A percentile compares a stretch with the other conserved stretches of the same genome.
Conservation (phyloP, 2,888 invertebrate species). For the Drosophila tripunctata region DNA sequence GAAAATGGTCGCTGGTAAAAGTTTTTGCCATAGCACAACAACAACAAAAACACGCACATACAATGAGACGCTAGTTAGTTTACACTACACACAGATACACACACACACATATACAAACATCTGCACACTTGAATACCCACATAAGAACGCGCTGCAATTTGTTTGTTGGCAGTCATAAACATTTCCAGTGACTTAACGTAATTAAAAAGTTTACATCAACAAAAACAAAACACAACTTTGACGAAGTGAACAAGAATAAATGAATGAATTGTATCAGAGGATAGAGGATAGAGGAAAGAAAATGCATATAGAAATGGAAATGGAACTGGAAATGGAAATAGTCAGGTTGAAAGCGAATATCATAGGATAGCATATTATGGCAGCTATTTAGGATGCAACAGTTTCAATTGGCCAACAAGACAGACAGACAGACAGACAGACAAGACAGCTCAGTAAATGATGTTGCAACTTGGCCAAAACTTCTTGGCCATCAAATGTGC, state of each 20-base stretch:
- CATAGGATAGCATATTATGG: neutral
- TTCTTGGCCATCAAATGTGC: neutral
- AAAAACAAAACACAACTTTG: constrained; percentile 30
- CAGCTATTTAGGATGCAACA: constrained; percentile 45
- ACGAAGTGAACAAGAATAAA: constrained; percentile 6
- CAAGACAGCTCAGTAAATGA: neutral
- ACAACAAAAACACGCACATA: neutral
- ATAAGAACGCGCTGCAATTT: constrained; percentile 35
- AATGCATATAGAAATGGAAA: no score
- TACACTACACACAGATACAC: constrained; percentile 3
- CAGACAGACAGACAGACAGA: neutral
- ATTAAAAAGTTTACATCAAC: constrained; percentile 66
- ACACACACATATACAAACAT: neutral
- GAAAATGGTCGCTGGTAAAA: constrained; percentile 36
- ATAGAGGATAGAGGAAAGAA: no score
- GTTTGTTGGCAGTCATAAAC: constrained; percentile 47
- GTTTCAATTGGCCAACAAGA: constrained; percentile 3
- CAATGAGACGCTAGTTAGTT: constrained; percentile 14
- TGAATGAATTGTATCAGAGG: constrained; percentile 4
- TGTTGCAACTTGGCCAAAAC: neutral
- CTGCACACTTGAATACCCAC: neutral
- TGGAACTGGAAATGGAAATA: neutral
- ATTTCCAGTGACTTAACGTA: constrained; percentile 58
- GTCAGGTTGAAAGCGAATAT: neutral
- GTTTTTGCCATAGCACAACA: constrained; percentile 32